phyloP scores from a whole-genome alignment of 2,888 invertebrate genomes.

The Spodoptera littoralis region DNA sequence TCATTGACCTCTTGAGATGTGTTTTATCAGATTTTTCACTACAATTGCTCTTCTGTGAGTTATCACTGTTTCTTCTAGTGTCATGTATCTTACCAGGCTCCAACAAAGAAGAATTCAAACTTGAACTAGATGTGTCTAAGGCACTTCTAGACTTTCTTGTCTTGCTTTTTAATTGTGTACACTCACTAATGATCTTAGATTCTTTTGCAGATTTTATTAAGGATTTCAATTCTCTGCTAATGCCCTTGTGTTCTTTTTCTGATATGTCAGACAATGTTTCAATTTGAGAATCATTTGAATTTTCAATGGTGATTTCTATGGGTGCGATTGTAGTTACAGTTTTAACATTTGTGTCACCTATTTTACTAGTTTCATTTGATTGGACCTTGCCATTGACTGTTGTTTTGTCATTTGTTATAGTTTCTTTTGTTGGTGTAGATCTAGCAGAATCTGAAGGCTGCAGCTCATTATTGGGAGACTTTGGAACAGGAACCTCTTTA shows the following conservation, averaged over 20 bases:
- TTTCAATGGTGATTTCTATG: slow-evolving; percentile 58
- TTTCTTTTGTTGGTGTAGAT: slow-evolving; percentile 41
- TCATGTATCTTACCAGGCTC: slow-evolving; percentile 70
- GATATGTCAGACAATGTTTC: slow-evolving; percentile 68
- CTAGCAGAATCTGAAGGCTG: slow-evolving; percentile 20
- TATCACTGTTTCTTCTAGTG: slow-evolving; percentile 73
- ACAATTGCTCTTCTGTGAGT: slow-evolving; percentile 76
- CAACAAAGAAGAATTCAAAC: slow-evolving; percentile 78
- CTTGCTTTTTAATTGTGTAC: slow-evolving; percentile 86
- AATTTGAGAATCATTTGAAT: slow-evolving; percentile 72
- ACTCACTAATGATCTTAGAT: slow-evolving; percentile 90
- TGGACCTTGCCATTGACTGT: slow-evolving; percentile 47
- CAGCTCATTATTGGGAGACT: slow-evolving; percentile 41
- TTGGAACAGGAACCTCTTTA: slow-evolving; percentile 25
- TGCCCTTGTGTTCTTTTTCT: slow-evolving; percentile 81
- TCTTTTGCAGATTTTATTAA: slow-evolving; percentile 91
- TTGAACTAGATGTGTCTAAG: slow-evolving; percentile 82
- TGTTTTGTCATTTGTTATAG: slow-evolving; percentile 31
- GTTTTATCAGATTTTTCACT: slow-evolving; percentile 80
- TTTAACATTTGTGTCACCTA: slow-evolving; percentile 33
- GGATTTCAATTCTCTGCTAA: slow-evolving; percentile 89
- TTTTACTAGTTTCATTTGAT: slow-evolving; percentile 40
- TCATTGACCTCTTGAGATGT: slow-evolving; percentile 85
- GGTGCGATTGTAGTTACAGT: slow-evolving; percentile 31
- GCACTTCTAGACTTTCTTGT: slow-evolving; percentile 82